Evolutionary conservation across 2,888 invertebrate genomes (phyloP), one percentile per base, ranked within the genome.

Genomic region (Electrophaes corylata): DNA sequence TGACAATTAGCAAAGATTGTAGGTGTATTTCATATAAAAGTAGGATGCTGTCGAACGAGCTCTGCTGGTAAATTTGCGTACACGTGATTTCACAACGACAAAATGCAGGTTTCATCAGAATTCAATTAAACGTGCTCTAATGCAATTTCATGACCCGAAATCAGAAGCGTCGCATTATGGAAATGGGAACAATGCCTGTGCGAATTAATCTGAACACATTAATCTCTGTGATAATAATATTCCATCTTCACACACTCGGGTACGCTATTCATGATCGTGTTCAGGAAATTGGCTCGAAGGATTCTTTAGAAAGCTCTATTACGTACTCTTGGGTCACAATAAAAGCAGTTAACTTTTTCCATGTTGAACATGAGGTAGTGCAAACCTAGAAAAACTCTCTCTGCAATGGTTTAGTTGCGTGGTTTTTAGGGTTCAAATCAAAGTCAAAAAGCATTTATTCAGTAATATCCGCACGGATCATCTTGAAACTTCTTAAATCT

Each of bases 201-300:
- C n/a, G 44, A 51, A 48, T 45, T 60, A 60, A 48, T 60, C 35
- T 52, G 35, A 57, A 49, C 54, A 54, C 50, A 57, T 51, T 49
- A 47, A 61, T 60, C 48, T 49, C 14, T 14, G n/a, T 19, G 12
- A 37, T 53, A 12, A 37, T 16, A 37, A 40, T 44, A 56, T 43
- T 40, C 44, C 20, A 55, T 57, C 37, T 31, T n/a, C 37, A 26
- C 18, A 41, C 19, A 29, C 29, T 46, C 50, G 40, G 35, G 19
- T 39, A 19, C 23, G 14, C 18, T 37, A 10, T 37, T 37, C 37
- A 16, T 16, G 37, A 16, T 16, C 16, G 10, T 26, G 3, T 26
- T 39, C 37, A 19, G 53, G 37, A 57, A 57, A 55, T 59, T 14
- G 26, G 50, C 16, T 37, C 10, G 2, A 37, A 37, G 10, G 16